A percentile compares a stretch with the other conserved stretches of the same genome.
phyloP scores from a whole-genome alignment of 2,113 vertebrate species.

The Rhodinocichla rosea region DNA sequence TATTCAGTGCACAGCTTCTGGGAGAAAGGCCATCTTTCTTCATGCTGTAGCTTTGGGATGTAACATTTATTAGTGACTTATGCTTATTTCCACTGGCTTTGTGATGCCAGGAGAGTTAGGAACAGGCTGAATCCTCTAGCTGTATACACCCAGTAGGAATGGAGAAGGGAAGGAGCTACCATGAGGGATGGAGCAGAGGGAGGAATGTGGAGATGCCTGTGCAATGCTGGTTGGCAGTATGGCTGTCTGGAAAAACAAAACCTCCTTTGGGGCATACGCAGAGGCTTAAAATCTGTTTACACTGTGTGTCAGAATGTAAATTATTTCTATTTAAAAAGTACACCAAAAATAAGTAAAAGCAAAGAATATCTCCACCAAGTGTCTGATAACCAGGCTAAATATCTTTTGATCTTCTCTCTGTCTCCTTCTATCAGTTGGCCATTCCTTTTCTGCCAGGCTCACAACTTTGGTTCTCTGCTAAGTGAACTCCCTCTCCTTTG shows the following conservation, averaged over 20 bases:
- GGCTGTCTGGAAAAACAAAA: not conserved
- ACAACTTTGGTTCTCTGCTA: not conserved
- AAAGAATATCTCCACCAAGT: not conserved
- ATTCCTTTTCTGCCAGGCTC: not conserved
- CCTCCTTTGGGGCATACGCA: not conserved
- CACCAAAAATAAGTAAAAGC: not conserved
- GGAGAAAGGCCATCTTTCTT: slow-evolving; percentile 59
- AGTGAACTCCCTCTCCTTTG: not conserved
- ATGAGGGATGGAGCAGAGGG: not conserved
- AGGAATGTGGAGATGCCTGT: not conserved
- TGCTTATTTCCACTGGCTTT: slow-evolving; percentile 3
- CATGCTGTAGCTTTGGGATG: slow-evolving; percentile 33
- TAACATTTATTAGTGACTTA: slow-evolving; percentile 53
- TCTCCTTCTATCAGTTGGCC: not conserved
- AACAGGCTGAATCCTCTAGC: not conserved
- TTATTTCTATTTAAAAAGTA: not conserved
- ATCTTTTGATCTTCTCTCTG: not conserved
- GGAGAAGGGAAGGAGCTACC: not conserved
- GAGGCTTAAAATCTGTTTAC: not conserved
- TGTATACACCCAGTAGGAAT: not conserved
- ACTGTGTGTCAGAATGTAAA: not conserved
- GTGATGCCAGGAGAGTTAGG: not conserved
- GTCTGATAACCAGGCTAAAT: not conserved
- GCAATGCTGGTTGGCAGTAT: not conserved
- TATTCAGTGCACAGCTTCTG: slow-evolving; percentile 49